Percentiles rank a stretch among this genome's conserved stretches.
phyloP scores from a whole-genome alignment of 2,888 invertebrate genomes.

The Noctua janthina region DNA sequence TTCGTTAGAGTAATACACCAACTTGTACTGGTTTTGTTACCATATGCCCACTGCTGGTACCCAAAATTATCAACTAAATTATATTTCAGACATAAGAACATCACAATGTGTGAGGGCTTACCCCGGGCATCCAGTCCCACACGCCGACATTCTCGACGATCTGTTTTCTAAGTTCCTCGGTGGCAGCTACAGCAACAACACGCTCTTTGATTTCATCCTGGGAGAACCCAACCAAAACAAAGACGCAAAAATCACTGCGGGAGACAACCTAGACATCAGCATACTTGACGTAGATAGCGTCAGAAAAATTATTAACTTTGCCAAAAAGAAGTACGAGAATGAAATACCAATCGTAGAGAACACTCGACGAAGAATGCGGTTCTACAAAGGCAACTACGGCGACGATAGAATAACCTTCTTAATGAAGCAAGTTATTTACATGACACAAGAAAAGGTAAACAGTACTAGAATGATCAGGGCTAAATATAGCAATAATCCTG shows the following conservation, averaged over 20 bases:
- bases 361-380: not conserved
- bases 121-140: conserved; percentile 35
- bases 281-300: conserved; percentile 43
- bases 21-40: not conserved
- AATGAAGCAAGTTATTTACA: conserved; percentile 73
- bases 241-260: not conserved
- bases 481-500: not conserved
- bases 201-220: conserved; percentile 36
- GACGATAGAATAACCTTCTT: conserved; percentile 54
- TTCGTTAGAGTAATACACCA: not conserved
- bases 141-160: conserved; percentile 39
- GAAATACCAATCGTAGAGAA: too few species aligned
- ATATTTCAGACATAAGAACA: conserved; percentile 35
- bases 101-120: conserved; percentile 6
- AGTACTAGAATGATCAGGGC: conserved; percentile 62
- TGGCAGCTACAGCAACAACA: conserved; percentile 30
- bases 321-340: conserved; percentile 12
- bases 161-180: conserved; percentile 39
- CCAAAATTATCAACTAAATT: not conserved
- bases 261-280: conserved; percentile 44
- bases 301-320: conserved; percentile 32
- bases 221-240: conserved; percentile 11
- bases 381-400: too few species aligned
- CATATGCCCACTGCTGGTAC: not conserved
- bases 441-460: conserved; percentile 66